Evolutionary conservation across 2,113 vertebrate species (phyloP), one percentile per base, ranked within the genome.

Genomic region (Sinocyclocheilus anshuiensis): DNA sequence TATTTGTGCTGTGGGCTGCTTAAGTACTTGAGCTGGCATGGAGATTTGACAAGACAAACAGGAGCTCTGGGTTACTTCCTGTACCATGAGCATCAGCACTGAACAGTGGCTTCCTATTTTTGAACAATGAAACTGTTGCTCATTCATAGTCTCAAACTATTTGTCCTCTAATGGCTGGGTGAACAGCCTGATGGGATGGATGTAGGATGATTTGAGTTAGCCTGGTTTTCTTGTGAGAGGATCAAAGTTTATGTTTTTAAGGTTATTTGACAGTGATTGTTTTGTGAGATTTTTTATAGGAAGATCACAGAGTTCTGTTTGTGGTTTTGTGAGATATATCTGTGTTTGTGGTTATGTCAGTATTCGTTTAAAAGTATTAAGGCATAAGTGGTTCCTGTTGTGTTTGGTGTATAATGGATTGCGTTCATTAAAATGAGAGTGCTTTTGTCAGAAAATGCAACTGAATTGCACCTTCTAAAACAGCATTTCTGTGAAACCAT

Each of bases 21-120:
- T 20, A 45, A 80, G 16, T 71, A 4, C 26, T 7, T 22, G 6
- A 71, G 81, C 26, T 71, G 81, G 42, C 81, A 83, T 53, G 11
- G 18, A 48, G 26, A 72, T 72, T 71, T 83, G 42, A 69, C 48
- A 71, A 55, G 61, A 72, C 22, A 71, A 72, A 65, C n/a, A 18
- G n/a, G 6, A 83, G 81, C 63, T 55, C 45, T 83, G 81, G 71
- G 63, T 53, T n/a, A 15, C 48, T 53, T 71, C 65, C 81, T 83
- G 42, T 50, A 48, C 1, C 26, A 1, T 82, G 59, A 26, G 42
- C n/a, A 79, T 79, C 20, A 22, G 33, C 20, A 9, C 16, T 29
- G 55, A 83, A 55, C 42, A 83, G 65, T 67, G 9, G 42, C 80
- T 82, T 26, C 42, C 61, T 82, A 50, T 81, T 67, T 42, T 69